Evolutionary conservation across 2,888 invertebrate species (phyloP).

Genomic region (Brassicogethes aeneus): DNA sequence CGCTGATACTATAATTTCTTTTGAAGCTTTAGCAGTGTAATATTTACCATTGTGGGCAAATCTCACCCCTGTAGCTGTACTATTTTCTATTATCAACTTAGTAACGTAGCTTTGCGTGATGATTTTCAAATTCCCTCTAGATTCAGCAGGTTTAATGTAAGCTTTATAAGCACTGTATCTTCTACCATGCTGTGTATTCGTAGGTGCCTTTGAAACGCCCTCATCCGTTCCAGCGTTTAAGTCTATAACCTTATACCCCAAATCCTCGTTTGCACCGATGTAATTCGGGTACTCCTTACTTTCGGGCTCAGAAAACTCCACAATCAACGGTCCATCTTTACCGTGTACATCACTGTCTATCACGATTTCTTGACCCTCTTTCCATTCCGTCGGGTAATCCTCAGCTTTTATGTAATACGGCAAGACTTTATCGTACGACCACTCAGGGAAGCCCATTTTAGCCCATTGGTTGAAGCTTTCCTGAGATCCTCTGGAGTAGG

Average conservation of each 20-base stretch:
- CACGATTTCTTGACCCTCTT: no score
- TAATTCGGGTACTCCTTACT: slow-evolving; percentile 41
- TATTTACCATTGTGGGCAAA: slow-evolving; percentile 50
- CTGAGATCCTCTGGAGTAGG: slow-evolving; percentile 41
- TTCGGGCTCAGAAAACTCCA: neutral
- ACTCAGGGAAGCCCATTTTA: slow-evolving; percentile 23
- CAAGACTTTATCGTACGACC: slow-evolving; percentile 50
- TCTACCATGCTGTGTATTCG: slow-evolving; percentile 56
- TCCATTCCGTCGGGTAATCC: neutral
- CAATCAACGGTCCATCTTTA: neutral
- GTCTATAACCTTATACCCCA: slow-evolving; percentile 53
- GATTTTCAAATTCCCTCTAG: slow-evolving; percentile 51
- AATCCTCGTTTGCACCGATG: slow-evolving; percentile 52
- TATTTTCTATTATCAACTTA: neutral
- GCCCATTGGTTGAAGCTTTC: slow-evolving; percentile 43
- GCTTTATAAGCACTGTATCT: slow-evolving; percentile 69
- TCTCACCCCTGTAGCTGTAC: slow-evolving; percentile 55
- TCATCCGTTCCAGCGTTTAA: slow-evolving; percentile 59
- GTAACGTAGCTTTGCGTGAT: slow-evolving; percentile 55
- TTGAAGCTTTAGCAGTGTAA: slow-evolving; percentile 48
- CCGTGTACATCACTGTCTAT: neutral
- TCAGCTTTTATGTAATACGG: slow-evolving; percentile 40
- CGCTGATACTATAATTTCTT: slow-evolving; percentile 68
- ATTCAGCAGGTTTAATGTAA: slow-evolving; percentile 56
- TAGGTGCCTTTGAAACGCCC: slow-evolving; percentile 59